phyloP scores from a whole-genome alignment of 2,113 vertebrate species.

The Paradisaea rubra region DNA sequence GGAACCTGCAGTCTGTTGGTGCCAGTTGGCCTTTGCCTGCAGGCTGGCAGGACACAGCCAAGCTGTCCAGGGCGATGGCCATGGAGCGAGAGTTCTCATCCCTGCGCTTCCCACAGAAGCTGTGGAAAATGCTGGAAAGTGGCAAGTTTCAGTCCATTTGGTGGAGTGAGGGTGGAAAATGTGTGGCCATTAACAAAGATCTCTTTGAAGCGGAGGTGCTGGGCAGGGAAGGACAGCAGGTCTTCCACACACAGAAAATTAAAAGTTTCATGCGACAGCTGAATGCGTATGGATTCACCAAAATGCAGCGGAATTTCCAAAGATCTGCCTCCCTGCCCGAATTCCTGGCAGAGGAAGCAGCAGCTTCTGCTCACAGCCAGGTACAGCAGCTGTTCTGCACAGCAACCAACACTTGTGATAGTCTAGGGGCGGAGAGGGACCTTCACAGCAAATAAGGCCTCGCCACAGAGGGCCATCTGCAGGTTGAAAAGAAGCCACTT shows the following conservation, averaged over 20 bases:
- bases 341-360: conserved; percentile 1
- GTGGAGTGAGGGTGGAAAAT: background rate
- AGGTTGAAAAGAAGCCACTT: background rate
- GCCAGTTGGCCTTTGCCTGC: background rate
- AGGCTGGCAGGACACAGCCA: background rate
- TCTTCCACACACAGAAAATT: background rate
- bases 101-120: background rate
- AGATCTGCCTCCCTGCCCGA: background rate
- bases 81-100: background rate
- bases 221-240: background rate
- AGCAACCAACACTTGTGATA: background rate
- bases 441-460: background rate
- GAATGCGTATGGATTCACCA: background rate
- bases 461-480: too few species aligned
- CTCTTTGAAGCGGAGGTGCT: background rate
- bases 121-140: background rate
- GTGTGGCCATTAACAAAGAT: background rate
- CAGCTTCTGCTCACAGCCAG: background rate
- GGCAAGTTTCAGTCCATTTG: background rate
- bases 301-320: accelerated
- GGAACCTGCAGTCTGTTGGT: background rate
- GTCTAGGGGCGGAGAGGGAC: background rate
- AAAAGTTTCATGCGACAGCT: background rate
- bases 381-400: background rate
- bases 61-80: background rate